Conservation (phyloP, 2,113 vertebrate genomes). For the Petroica traversi region DNA sequence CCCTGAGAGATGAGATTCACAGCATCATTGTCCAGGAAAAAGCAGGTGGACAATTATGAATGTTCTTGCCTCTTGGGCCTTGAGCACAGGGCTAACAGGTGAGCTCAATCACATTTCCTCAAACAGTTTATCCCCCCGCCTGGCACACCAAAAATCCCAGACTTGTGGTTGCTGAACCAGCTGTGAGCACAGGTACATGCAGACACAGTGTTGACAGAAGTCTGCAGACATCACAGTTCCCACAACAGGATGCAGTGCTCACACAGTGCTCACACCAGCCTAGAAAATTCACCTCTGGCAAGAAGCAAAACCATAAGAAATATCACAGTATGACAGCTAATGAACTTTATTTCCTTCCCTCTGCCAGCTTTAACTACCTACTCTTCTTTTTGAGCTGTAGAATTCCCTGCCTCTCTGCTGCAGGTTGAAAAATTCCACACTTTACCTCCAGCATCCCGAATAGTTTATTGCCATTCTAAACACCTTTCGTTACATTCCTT, state of each 20-base stretch:
- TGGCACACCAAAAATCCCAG: not conserved
- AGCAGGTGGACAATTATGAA: not conserved
- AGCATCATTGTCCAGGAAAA: not conserved
- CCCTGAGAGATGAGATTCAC: not conserved
- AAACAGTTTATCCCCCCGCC: not conserved
- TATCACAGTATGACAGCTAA: not conserved
- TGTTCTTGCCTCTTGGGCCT: not conserved
- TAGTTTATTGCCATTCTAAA: not conserved
- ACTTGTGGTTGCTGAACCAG: not conserved
- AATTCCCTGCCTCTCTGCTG: not conserved
- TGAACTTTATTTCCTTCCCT: not conserved
- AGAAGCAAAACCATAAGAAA: not conserved
- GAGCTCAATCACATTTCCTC: not conserved
- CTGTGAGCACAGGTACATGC: not conserved
- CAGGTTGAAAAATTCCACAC: not conserved
- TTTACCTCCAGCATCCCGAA: not conserved
- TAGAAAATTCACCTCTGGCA: not conserved
- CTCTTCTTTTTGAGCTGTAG: not conserved
- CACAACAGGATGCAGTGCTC: not conserved
- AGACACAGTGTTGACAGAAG: not conserved
- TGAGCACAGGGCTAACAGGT: not conserved
- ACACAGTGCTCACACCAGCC: not conserved
- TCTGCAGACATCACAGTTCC: not conserved
- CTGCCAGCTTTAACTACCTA: not conserved
- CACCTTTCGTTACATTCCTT: not conserved